Percentiles rank a stretch among this genome's conserved stretches.
Evolutionary conservation across 2,888 invertebrate genomes (phyloP).

Genomic region (Ecdyonurus torrentis): DNA sequence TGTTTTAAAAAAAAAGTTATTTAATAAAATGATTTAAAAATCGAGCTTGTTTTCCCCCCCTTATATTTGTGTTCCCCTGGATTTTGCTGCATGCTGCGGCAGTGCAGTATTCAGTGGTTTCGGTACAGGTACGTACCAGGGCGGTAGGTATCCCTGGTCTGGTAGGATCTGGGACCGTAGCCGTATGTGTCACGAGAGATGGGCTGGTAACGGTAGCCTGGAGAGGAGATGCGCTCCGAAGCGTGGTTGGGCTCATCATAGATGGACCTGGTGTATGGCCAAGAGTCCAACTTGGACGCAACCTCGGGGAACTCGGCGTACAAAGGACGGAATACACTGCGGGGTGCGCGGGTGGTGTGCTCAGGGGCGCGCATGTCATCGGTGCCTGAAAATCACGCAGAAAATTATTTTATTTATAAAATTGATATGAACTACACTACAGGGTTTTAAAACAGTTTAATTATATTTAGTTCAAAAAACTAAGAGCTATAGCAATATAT

Average conservation of each 20-base stretch:
- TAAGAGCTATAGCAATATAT: too few relatives aligned
- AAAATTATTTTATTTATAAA: too few relatives aligned
- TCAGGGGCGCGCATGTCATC: constrained; percentile 84
- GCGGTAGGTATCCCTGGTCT: constrained; percentile 64
- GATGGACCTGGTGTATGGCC: constrained; percentile 71
- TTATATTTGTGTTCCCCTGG: neutral
- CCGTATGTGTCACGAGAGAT: constrained; percentile 82
- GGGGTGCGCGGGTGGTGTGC: constrained; percentile 40
- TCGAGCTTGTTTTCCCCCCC: neutral
- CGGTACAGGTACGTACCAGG: constrained; percentile 54
- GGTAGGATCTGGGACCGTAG: constrained; percentile 74
- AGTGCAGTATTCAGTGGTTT: constrained; percentile 11
- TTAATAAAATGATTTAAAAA: neutral
- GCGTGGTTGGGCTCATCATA: constrained; percentile 69
- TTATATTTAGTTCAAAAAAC: too few relatives aligned
- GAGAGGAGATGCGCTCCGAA: constrained; percentile 67
- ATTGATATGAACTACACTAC: too few relatives aligned
- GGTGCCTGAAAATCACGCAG: constrained; percentile 59
- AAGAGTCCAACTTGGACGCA: constrained; percentile 36
- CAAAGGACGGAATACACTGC: constrained; percentile 40
- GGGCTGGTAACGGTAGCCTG: constrained; percentile 81
- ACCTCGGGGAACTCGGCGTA: constrained; percentile 60
- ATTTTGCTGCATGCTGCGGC: neutral
- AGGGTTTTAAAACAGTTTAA: too few relatives aligned
- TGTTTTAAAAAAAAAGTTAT: neutral